Conservation (phyloP, 2,797 vertebrate species). For the Huso huso region DNA sequence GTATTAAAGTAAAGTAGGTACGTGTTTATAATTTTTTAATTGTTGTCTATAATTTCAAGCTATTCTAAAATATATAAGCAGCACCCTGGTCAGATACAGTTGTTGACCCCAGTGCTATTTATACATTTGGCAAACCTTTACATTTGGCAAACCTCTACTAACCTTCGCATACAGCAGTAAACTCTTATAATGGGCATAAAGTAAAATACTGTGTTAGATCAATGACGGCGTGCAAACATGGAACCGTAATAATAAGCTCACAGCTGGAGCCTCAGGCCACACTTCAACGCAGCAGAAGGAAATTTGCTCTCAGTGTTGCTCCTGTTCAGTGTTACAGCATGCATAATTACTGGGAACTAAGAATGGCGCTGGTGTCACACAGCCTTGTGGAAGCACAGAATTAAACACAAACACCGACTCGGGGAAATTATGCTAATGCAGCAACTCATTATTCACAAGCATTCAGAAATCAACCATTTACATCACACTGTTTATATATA, state of each 20-base stretch:
- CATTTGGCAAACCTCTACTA: too few relatives aligned
- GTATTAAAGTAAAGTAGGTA: not conserved
- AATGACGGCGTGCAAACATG: too few relatives aligned
- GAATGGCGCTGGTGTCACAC: not conserved
- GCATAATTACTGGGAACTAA: not conserved
- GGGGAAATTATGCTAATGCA: conserved; percentile 66
- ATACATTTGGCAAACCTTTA: too few relatives aligned
- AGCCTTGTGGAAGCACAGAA: not conserved
- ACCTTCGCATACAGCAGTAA: too few relatives aligned
- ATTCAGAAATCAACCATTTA: conserved; percentile 53
- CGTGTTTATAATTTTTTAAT: too few relatives aligned
- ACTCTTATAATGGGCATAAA: too few relatives aligned
- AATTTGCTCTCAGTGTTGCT: not conserved
- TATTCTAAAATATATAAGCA: too few relatives aligned
- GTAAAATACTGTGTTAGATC: too few relatives aligned
- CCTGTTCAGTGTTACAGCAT: not conserved
- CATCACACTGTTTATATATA: conserved; percentile 41
- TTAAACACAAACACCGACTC: not conserved
- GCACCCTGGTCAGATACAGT: too few relatives aligned
- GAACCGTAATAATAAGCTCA: not conserved
- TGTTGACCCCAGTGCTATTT: too few relatives aligned
- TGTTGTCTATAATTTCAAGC: too few relatives aligned
- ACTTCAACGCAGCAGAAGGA: not conserved
- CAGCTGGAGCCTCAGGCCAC: not conserved
- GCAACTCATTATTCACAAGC: conserved; percentile 58